Evolutionary conservation across 2,888 invertebrate genomes (phyloP), one percentile per base, ranked within the genome.

Genomic region (Argynnis bischoffii): DNA sequence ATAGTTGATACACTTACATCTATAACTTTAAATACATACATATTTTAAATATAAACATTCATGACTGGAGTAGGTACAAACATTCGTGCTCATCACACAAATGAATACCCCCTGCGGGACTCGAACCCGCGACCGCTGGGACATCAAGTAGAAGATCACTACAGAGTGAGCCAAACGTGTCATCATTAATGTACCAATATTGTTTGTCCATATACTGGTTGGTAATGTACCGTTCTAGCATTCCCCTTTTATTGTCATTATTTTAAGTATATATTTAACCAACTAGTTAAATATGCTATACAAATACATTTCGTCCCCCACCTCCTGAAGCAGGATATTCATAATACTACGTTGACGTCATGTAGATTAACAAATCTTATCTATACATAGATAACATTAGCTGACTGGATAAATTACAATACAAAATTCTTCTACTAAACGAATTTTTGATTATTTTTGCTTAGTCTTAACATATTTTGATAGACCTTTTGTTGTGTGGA

Each of bases 301-400:
- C 31, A 14, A 16, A 56, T 56, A 31, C 50, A 64, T 21, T 60
- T 64, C 50, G 63, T 56, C 60, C 53, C 51, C 18, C 54, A 47
- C 60, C 66, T 47, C 47, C 26, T 53, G 41, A n/a, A 60, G 71
- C 77, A 82, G 76, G 77, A 81, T 80, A 79, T 77, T 75, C 65
- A 72, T 74, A 76, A 72, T 51, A 46, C 46, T 47, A 64, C n/a
- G 18, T 31, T 84, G 80, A 72, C 84, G 83, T 83, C 85, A 84
- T 77, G 67, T 66, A 80, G 86, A 87, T 87, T 84, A 84, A 75
- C 74, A 67, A 82, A 83, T 80, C 82, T 88, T 87, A 89, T 89
- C 88, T 79, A 72, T 41, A 8, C 11, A 41, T n/a, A 71, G 86
- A 85, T 87, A 84, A 81, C 79, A 63, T 66, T 66, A 63, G 26